These are phyloP conservation scores for Hylia prasina DNA, from an alignment of 2,113 vertebrate species.

Conservation along the genomic window DNA sequence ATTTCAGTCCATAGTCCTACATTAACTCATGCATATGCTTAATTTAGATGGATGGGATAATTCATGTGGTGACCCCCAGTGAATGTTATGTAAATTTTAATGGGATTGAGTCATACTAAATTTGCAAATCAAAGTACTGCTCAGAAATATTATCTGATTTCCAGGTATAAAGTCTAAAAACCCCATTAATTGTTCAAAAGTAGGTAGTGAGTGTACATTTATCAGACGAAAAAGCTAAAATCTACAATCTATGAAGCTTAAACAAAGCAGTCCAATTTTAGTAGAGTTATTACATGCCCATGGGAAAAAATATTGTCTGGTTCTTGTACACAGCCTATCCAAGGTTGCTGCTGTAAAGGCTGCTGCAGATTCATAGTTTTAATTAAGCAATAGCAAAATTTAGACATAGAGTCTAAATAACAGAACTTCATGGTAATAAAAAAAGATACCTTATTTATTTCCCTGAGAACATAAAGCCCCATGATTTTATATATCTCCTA, in stretches of 20 bases:
- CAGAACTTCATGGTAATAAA: background rate
- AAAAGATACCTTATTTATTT: background rate
- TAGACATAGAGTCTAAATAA: background rate
- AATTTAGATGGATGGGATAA: background rate
- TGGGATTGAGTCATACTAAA: background rate
- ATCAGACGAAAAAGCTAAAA: background rate
- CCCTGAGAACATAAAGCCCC: background rate
- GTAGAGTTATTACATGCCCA: background rate
- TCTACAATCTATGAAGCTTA: background rate
- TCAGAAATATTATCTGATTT: background rate
- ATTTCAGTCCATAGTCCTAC: background rate
- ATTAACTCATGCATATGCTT: background rate
- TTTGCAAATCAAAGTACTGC: background rate
- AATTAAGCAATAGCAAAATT: conserved; percentile 14
- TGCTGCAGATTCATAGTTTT: conserved; percentile 17
- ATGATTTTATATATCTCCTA: background rate
- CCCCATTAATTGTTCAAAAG: background rate
- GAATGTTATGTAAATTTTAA: background rate
- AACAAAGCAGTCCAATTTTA: background rate
- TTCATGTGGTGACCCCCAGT: background rate
- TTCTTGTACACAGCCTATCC: background rate
- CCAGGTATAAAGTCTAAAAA: background rate
- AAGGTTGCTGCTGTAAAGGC: background rate
- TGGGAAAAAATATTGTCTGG: background rate
- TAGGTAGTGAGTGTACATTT: background rate